Percentiles rank a stretch among this genome's conserved stretches.
These are phyloP conservation scores for Enoplolaimus lenunculus DNA, from an alignment of 2,888 invertebrate species.

Conservation along the genomic window DNA sequence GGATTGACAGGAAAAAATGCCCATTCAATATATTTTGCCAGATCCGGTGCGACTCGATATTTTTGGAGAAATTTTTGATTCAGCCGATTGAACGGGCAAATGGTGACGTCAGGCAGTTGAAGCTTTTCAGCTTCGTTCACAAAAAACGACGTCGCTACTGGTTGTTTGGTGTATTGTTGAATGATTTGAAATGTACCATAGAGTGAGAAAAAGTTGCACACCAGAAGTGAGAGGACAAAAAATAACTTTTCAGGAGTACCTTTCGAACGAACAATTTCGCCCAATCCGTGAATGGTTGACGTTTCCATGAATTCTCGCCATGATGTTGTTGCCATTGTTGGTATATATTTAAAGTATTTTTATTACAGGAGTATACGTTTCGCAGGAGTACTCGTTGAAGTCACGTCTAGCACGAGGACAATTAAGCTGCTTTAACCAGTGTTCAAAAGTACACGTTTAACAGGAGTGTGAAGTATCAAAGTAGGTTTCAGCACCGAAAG, in stretches of 20 bases:
- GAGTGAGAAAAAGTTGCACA: slow-evolving; percentile 5
- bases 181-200: slow-evolving; percentile 10
- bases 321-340: neutral
- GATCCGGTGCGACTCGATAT: neutral
- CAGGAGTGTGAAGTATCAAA: too few relatives aligned
- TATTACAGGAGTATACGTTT: too few relatives aligned
- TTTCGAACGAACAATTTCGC: slow-evolving; percentile 10
- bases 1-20: slow-evolving; percentile 12
- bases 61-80: neutral
- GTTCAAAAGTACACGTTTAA: too few relatives aligned
- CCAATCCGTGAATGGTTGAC: slow-evolving; percentile 15
- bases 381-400: too few relatives aligned
- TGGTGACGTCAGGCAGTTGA: slow-evolving; percentile 8
- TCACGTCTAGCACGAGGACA: too few relatives aligned
- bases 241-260: neutral
- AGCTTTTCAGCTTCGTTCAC: slow-evolving; percentile 13
- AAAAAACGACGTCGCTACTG: slow-evolving; percentile 15
- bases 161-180: slow-evolving; percentile 8
- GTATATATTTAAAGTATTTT: too few relatives aligned
- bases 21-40: slow-evolving; percentile 15
- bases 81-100: slow-evolving; percentile 17
- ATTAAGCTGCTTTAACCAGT: too few relatives aligned
- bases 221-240: neutral
- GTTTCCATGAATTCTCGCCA: slow-evolving; percentile 15
- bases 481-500: too few relatives aligned